phyloP scores from a whole-genome alignment of 2,797 vertebrate species.

The Acropternis orthonyx region DNA sequence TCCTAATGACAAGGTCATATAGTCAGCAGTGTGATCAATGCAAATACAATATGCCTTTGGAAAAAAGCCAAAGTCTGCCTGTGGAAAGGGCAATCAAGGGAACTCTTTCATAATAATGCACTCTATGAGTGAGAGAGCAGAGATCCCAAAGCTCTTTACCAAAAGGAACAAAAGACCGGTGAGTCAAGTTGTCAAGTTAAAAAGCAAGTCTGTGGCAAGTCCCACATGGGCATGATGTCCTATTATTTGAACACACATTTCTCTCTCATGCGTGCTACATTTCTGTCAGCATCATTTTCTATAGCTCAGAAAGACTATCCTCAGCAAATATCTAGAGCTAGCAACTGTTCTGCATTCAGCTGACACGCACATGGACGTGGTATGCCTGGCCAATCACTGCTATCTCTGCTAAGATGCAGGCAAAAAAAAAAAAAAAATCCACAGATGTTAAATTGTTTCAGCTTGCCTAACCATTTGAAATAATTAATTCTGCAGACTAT shows the following conservation, averaged over 20 bases:
- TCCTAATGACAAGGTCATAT: slow-evolving; percentile 52
- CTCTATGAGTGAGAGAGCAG: background rate
- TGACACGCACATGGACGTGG: background rate
- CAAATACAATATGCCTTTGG: slow-evolving; percentile 47
- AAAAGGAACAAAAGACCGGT: background rate
- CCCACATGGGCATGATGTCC: background rate
- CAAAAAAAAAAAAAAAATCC: background rate
- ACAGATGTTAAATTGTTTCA: slow-evolving; percentile 61
- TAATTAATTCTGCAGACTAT: slow-evolving; percentile 33
- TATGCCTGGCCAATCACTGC: slow-evolving; percentile 6
- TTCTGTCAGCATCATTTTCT: slow-evolving; percentile 32
- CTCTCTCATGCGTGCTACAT: background rate
- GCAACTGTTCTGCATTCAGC: slow-evolving; percentile 44
- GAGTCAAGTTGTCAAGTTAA: background rate
- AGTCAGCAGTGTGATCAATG: slow-evolving; percentile 39
- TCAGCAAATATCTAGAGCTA: slow-evolving; percentile 40
- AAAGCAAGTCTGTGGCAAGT: background rate
- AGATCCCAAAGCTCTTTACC: background rate
- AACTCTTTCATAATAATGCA: background rate
- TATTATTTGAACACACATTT: background rate
- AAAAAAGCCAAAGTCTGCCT: slow-evolving; percentile 19
- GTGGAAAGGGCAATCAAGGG: slow-evolving; percentile 42
- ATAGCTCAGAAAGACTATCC: slow-evolving; percentile 5
- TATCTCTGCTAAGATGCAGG: background rate
- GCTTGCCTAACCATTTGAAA: slow-evolving; percentile 22